These are phyloP conservation scores for Leptopilina drosophilae DNA, from an alignment of 2,888 invertebrate genomes.

Conservation along the genomic window DNA sequence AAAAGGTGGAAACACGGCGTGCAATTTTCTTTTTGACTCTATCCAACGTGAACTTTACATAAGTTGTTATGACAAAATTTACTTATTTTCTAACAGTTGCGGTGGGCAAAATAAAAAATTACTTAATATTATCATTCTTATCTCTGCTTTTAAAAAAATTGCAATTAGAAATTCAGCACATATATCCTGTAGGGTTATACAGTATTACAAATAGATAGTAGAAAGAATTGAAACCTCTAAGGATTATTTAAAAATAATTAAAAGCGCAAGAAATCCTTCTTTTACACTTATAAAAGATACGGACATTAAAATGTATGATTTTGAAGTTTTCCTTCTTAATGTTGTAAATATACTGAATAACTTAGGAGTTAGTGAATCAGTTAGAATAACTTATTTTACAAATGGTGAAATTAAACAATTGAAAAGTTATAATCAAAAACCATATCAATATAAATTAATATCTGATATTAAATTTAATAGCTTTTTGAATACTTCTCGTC, in stretches of 20 bases:
- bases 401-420: neutral
- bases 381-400: neutral
- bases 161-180: neutral
- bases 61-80: no score
- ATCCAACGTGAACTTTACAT: conserved; percentile 48
- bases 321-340: conserved; percentile 37
- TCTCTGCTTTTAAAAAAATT: conserved; percentile 44
- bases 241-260: conserved; percentile 48
- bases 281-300: conserved; percentile 44
- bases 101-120: no score
- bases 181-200: conserved; percentile 32
- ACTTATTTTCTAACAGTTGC: no score
- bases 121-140: conserved; percentile 25
- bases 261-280: no score
- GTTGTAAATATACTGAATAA: neutral
- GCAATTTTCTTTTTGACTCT: conserved; percentile 47
- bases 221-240: conserved; percentile 49
- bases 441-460: neutral
- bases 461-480: neutral
- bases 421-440: neutral
- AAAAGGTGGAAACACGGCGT: conserved; percentile 55
- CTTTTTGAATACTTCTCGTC: neutral
- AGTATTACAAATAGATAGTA: conserved; percentile 41
- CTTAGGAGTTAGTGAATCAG: neutral
- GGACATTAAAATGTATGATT: conserved; percentile 47